Conservation (phyloP, 2,797 vertebrate species). For the Trichosurus vulpecula region DNA sequence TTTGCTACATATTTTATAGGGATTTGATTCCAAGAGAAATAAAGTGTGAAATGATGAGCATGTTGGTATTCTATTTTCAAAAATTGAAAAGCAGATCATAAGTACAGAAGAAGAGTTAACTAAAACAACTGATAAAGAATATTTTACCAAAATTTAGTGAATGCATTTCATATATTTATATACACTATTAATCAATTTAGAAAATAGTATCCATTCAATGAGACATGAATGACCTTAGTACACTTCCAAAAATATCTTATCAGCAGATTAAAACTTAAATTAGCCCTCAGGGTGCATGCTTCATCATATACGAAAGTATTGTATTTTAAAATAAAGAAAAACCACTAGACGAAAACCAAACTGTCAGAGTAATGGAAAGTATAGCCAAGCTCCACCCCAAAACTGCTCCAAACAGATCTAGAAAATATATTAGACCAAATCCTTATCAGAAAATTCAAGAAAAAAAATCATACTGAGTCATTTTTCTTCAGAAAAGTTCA, state of each 20-base stretch:
- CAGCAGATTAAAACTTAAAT: background rate
- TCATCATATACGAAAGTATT: slow-evolving; percentile 41
- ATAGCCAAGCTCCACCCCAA: background rate
- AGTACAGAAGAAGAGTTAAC: background rate
- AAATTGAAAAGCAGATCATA: background rate
- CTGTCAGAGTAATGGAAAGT: background rate
- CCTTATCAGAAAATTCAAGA: background rate
- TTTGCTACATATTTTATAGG: background rate
- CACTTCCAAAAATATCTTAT: background rate
- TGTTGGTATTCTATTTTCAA: background rate
- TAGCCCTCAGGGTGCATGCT: background rate
- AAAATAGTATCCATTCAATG: slow-evolving; percentile 19
- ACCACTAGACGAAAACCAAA: background rate
- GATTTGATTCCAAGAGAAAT: background rate
- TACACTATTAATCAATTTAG: slow-evolving; percentile 13
- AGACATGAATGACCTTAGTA: background rate
- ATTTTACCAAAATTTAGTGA: slow-evolving; percentile 50
- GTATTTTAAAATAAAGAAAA: background rate
- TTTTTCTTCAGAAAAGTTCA: background rate
- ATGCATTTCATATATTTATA: slow-evolving; percentile 10
- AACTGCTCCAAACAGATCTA: background rate
- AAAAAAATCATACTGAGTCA: background rate
- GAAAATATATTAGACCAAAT: background rate
- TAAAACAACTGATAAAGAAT: slow-evolving; percentile 36
- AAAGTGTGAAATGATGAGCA: background rate